Conservation (phyloP, 2,888 invertebrate genomes). For the Dynastes tityus region DNA sequence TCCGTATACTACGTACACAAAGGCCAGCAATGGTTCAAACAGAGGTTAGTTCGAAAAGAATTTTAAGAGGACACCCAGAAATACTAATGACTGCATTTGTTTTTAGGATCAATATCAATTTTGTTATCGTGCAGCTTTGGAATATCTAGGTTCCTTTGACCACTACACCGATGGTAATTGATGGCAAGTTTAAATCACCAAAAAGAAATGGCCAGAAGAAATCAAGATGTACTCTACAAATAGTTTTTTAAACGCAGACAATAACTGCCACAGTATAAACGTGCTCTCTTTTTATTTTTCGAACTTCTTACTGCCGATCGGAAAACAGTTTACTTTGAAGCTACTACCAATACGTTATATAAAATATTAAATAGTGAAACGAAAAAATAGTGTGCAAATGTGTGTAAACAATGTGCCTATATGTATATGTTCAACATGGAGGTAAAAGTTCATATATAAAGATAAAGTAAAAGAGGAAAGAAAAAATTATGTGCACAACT, state of each 20-base stretch:
- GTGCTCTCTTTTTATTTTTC: constrained; percentile 60
- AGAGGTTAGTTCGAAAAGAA: constrained; percentile 78
- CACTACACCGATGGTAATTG: constrained; percentile 88
- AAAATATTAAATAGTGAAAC: constrained; percentile 53
- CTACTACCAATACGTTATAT: constrained; percentile 58
- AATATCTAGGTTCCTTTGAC: constrained; percentile 98
- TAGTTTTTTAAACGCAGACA: constrained; percentile 61
- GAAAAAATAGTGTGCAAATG: constrained; percentile 65
- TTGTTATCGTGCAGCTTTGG: constrained; percentile 98
- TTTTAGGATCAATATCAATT: constrained; percentile 98
- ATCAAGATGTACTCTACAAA: constrained; percentile 43
- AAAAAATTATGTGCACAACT: constrained; percentile 61
- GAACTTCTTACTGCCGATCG: constrained; percentile 62
- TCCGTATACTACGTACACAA: constrained; percentile 97
- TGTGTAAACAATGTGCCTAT: constrained; percentile 69
- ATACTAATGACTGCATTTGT: constrained; percentile 14
- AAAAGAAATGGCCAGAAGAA: constrained; percentile 27
- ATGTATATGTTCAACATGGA: constrained; percentile 60
- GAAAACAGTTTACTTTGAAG: constrained; percentile 57
- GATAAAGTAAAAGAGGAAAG: constrained; percentile 51
- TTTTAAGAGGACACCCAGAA: not conserved
- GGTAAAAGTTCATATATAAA: constrained; percentile 52
- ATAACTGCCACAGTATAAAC: constrained; percentile 63
- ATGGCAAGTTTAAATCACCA: constrained; percentile 44
- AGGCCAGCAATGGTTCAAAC: constrained; percentile 99